phyloP scores from a whole-genome alignment of 2,113 vertebrate genomes.

The Chionodraco myersi region DNA sequence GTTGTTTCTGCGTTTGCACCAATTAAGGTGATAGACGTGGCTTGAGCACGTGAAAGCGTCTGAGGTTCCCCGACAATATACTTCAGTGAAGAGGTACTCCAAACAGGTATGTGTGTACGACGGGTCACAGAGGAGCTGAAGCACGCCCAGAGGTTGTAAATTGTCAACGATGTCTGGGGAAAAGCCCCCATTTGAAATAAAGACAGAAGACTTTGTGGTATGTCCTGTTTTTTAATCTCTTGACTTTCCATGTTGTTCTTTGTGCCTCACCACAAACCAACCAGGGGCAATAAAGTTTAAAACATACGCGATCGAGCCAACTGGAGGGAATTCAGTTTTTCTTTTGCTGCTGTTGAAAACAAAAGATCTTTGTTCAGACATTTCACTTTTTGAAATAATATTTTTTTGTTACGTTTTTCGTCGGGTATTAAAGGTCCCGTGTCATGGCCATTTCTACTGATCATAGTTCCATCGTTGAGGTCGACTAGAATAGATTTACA shows the following conservation, averaged over 20 bases:
- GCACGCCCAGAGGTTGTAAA: slow-evolving; percentile 34
- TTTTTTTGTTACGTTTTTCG: background rate
- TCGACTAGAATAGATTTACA: too few species aligned
- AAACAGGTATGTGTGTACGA: slow-evolving; percentile 5
- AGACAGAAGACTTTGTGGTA: slow-evolving; percentile 24
- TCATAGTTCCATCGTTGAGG: too few species aligned
- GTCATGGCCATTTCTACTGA: too few species aligned
- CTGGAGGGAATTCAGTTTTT: background rate
- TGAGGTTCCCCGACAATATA: slow-evolving; percentile 45
- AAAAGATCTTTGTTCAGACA: background rate
- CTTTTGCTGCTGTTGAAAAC: slow-evolving; percentile 1
- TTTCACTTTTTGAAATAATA: background rate
- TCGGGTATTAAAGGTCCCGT: background rate
- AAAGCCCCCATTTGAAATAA: slow-evolving; percentile 44
- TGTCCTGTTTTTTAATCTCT: slow-evolving; percentile 16
- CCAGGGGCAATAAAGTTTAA: background rate
- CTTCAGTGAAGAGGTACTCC: slow-evolving; percentile 36
- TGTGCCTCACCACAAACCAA: slow-evolving; percentile 30
- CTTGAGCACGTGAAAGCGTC: slow-evolving; percentile 63
- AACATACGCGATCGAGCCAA: background rate
- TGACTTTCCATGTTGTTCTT: background rate
- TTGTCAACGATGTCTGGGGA: slow-evolving; percentile 40
- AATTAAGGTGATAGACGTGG: slow-evolving; percentile 71
- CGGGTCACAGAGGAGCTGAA: slow-evolving; percentile 24
- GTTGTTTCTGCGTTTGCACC: slow-evolving; percentile 56